Percentiles rank a stretch among this genome's conserved stretches.
These are phyloP conservation scores for Centroberyx gerrardi DNA, from an alignment of 2,797 vertebrate genomes.

Conservation along the genomic window DNA sequence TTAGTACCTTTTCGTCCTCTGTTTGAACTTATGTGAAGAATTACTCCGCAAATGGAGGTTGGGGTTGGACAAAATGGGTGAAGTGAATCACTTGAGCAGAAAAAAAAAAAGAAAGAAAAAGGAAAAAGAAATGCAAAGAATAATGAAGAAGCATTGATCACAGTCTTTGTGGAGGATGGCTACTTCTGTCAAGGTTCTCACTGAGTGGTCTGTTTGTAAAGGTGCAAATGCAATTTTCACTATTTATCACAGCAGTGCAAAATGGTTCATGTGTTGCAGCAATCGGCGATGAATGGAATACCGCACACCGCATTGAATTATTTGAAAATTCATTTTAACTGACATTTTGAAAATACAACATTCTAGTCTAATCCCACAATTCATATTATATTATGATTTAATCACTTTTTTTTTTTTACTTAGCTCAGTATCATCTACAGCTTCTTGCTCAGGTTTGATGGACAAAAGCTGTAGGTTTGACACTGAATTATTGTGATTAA, in stretches of 20 bases:
- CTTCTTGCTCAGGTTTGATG: no score
- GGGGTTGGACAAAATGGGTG: constrained; percentile 66
- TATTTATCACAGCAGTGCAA: constrained; percentile 1
- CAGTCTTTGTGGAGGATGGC: constrained; percentile 23
- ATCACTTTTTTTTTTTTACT: neutral
- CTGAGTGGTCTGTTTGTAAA: constrained; percentile 4
- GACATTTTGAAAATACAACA: constrained; percentile 5
- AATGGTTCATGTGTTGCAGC: neutral
- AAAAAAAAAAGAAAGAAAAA: constrained; percentile 9
- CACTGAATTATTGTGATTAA: no score
- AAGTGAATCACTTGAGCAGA: constrained; percentile 52
- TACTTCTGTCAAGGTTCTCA: constrained; percentile 2
- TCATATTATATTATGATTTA: neutral
- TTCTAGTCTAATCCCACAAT: neutral
- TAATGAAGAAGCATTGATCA: constrained; percentile 55
- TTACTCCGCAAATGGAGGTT: constrained; percentile 68
- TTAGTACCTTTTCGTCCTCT: constrained; percentile 80
- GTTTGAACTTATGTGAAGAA: constrained; percentile 79
- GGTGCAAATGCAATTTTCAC: constrained; percentile 6
- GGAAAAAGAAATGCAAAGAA: constrained; percentile 40
- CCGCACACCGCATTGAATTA: neutral
- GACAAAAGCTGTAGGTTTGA: no score
- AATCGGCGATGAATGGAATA: neutral
- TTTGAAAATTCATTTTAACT: neutral
- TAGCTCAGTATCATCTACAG: no score